A percentile compares a stretch with the other conserved stretches of the same genome.
phyloP scores from a whole-genome alignment of 2,797 vertebrate genomes.

The Sebastes goodei region DNA sequence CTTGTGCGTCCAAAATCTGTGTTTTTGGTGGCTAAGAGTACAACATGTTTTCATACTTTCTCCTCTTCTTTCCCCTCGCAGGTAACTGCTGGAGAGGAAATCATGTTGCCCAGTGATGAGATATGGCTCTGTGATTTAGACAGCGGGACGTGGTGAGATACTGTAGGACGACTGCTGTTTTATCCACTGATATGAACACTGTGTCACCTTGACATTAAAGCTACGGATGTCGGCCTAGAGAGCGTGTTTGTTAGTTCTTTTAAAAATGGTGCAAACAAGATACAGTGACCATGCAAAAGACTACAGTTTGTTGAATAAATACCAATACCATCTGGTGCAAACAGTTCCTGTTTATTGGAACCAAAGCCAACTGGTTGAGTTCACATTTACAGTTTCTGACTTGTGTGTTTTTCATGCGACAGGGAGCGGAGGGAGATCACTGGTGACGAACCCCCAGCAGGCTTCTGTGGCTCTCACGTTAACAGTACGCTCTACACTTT shows the following conservation, averaged over 20 bases:
- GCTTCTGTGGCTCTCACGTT: conserved; percentile 88
- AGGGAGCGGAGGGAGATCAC: conserved; percentile 88
- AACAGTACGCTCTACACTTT: conserved; percentile 89
- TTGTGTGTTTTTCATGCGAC: conserved; percentile 13
- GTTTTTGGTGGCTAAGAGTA: background rate
- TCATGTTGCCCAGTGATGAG: conserved; percentile 89
- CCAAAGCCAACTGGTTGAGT: background rate
- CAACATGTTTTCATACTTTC: background rate
- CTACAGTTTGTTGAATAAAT: background rate
- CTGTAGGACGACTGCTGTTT: background rate
- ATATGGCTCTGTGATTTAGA: conserved; percentile 93
- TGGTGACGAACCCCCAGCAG: conserved; percentile 88
- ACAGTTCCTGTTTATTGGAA: background rate
- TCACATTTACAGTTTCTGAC: background rate
- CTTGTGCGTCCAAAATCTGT: background rate
- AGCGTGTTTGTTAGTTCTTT: background rate
- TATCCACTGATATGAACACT: conserved; percentile 5
- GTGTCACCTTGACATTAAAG: conserved; percentile 26
- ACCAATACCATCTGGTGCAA: background rate
- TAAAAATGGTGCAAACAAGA: background rate
- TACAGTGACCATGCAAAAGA: background rate
- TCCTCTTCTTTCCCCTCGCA: conserved; percentile 56
- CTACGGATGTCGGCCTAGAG: background rate
- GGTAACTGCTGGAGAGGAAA: conserved; percentile 89
- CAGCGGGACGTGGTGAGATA: conserved; percentile 89